A percentile compares a stretch with the other conserved stretches of the same genome.
Conservation (phyloP, 2,888 invertebrate species). For the Xylocampa areola region DNA sequence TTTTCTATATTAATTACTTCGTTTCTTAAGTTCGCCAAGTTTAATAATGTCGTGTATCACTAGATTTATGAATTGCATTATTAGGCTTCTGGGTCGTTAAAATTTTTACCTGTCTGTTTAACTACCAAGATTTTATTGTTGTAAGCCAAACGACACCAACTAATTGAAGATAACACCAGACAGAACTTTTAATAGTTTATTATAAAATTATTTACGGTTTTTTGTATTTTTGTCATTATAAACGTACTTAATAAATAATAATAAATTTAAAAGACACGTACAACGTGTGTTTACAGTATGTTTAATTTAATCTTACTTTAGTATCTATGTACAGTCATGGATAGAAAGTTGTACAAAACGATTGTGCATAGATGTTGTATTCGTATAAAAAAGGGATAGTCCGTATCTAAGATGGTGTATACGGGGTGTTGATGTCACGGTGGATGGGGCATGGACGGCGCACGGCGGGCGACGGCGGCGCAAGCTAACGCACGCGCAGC, state of each 20-base stretch:
- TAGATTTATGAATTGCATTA: too few relatives aligned
- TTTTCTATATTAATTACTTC: too few relatives aligned
- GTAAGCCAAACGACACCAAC: slow-evolving; percentile 42
- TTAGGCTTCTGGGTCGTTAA: slow-evolving; percentile 1
- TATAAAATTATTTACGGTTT: slow-evolving; percentile 87
- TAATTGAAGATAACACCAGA: slow-evolving; percentile 79
- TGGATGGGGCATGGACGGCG: slow-evolving; percentile 52
- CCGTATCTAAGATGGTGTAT: slow-evolving; percentile 82
- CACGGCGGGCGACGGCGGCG: slow-evolving; percentile 58
- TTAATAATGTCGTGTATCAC: too few relatives aligned
- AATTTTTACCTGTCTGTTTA: slow-evolving; percentile 23
- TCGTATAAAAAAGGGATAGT: slow-evolving; percentile 85
- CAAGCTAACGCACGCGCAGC: slow-evolving; percentile 52
- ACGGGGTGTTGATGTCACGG: slow-evolving; percentile 72
- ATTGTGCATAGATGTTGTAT: slow-evolving; percentile 72
- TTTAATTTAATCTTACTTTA: slow-evolving; percentile 87
- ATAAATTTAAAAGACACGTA: slow-evolving; percentile 88
- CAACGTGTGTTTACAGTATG: slow-evolving; percentile 88
- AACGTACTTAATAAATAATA: slow-evolving; percentile 85
- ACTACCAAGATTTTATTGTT: slow-evolving; percentile 47
- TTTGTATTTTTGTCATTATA: slow-evolving; percentile 86
- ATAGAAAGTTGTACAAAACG: slow-evolving; percentile 84
- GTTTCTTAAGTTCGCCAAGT: too few relatives aligned
- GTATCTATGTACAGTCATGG: slow-evolving; percentile 88
- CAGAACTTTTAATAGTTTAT: slow-evolving; percentile 85